These are phyloP conservation scores for Macrosiphum euphorbiae DNA, from an alignment of 2,888 invertebrate species.

Conservation along the genomic window DNA sequence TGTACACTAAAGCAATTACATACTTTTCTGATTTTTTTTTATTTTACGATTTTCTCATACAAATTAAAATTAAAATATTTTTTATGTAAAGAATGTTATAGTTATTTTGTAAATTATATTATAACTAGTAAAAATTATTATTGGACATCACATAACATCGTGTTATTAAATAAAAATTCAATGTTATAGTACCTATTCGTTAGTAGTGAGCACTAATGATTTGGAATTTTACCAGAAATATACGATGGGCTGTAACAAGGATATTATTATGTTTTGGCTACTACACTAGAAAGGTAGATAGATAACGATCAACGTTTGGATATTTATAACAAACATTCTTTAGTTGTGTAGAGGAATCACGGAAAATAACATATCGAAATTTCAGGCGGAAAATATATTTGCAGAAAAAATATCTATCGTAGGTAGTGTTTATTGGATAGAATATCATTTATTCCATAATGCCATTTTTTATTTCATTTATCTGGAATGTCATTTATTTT, in stretches of 20 bases:
- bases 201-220: not conserved
- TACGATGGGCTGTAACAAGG: not conserved
- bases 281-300: not conserved
- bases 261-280: conserved; percentile 26
- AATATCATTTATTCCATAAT: not conserved
- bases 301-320: not conserved
- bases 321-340: conserved; percentile 42
- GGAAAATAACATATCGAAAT: not conserved
- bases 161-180: not conserved
- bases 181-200: not conserved
- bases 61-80: not conserved
- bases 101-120: not conserved
- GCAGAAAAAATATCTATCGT: not conserved
- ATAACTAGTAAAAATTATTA: not conserved
- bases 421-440: not conserved
- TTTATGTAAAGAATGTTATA: not conserved
- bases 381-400: not conserved
- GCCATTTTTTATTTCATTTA: too few relatives aligned
- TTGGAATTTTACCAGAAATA: conserved; percentile 17
- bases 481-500: not conserved
- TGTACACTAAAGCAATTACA: not conserved
- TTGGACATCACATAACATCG: not conserved
- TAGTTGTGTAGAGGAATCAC: not conserved
- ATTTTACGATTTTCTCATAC: not conserved
- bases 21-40: not conserved